Conservation (phyloP, 2,113 vertebrate species). For the Penelope pileata region DNA sequence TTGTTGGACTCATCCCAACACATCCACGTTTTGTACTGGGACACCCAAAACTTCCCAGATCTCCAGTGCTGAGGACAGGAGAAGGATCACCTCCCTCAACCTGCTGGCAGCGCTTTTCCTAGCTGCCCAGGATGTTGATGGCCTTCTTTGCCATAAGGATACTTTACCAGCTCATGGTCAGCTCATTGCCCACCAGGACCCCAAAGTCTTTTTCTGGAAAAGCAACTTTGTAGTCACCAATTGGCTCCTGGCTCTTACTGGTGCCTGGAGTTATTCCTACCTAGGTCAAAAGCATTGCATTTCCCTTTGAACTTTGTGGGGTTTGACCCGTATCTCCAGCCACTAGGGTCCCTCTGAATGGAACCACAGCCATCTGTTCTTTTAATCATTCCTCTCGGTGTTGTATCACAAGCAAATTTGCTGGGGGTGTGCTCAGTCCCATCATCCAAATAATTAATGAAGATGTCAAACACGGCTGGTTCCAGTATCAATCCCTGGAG, state of each 20-base stretch:
- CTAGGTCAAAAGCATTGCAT: not conserved
- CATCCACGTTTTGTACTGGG: not conserved
- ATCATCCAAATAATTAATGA: not conserved
- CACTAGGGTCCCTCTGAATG: not conserved
- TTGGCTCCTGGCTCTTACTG: fast-evolving
- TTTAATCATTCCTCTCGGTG: not conserved
- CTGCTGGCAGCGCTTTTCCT: not conserved
- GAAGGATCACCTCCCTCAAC: not conserved
- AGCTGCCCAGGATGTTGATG: not conserved
- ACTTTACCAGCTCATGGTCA: not conserved
- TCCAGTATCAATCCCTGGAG: no score
- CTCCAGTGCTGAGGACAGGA: not conserved
- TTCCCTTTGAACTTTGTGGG: not conserved
- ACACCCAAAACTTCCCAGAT: not conserved
- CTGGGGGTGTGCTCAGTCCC: not conserved
- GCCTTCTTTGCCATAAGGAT: not conserved
- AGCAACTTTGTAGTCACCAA: not conserved
- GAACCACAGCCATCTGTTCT: not conserved
- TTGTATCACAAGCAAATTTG: not conserved
- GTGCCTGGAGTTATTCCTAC: not conserved
- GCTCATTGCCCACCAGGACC: not conserved
- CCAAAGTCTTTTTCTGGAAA: not conserved
- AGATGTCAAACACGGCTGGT: not conserved
- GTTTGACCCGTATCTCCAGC: not conserved
- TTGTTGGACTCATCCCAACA: not conserved